Base-by-base conservation (phyloP, 2,113 vertebrate species). In the Aegypius monachus region DNA sequence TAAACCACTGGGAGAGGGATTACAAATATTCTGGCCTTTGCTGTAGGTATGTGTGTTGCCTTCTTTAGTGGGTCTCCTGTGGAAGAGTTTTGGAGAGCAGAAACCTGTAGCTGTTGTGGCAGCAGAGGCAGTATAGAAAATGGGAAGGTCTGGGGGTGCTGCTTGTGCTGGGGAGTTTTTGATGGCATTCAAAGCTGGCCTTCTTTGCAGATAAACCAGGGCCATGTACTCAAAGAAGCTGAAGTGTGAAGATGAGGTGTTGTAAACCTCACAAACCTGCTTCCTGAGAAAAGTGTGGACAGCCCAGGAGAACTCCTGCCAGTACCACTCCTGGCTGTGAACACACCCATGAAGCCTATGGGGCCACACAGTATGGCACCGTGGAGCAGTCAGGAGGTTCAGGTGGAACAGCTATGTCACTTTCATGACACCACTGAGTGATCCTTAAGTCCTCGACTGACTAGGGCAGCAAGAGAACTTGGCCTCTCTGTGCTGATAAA, bases 391-490 rank as follows among this genome's bases (percentile, higher is more conserved):
- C 48, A 27, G 21, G 5, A 85, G 8, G 15, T 45, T 61, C 45
- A 65, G 5, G 19, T 18, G 3, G 7, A 71, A 4, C 6, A 81
- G 11, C 3, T 59, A 17, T 40, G 8, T 29, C 1, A 0, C 27
- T 65, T 59, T 38, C 14, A 6, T 40, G 23, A 66, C 38, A 67
- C 4, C 1, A 2, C 3, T 31, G 36, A 36, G 20, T 40, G 9
- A 86, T 6, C 5, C 14, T 53, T 58, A 79, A 84, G n/a, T 63
- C 11, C 22, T 74, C 38, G 16, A 50, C 11, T 42, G n/a, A 47
- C 26, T 31, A 75, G 7, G 4, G 1, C n/a, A 71, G 13, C 5
- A 38, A 50, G 3, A 87, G 50, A 56, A 53, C 9, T 61, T 87
- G 23, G 9, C 5, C 20, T 81, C 19, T 66, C 7, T 20, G 8